Evolutionary conservation across 1,140 invertebrate genomes (phyloP), one percentile per base, ranked within the genome.

Genomic region (Pogonognathellus flavescens): DNA sequence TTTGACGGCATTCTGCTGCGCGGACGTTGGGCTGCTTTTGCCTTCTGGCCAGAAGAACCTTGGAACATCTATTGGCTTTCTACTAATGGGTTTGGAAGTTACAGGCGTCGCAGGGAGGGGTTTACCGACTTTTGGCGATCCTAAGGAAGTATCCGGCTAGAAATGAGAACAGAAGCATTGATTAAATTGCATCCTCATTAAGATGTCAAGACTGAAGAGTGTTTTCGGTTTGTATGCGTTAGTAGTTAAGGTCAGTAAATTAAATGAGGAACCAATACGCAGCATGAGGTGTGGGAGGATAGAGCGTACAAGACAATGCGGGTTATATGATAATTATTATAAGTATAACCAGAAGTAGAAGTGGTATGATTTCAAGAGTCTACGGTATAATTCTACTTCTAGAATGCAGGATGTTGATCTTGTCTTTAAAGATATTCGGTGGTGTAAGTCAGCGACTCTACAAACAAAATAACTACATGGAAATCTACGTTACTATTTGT

Each of bases 31-130:
- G 4, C 80, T 11, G 41, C 41, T 84, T 84, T 86, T 86, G 25
- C 87, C 88, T 82, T 88, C 87, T 31, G 88, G 87, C 41, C 62
- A 87, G 57, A 84, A 88, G 83, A 89, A 89, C 25, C 86, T 86
- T 22, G 88, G 88, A 18, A 89, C 83, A 9, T 76, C 62, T 25
- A 66, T 0, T 13, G 62, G 25, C 20, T 18, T 31, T 31, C 20
- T 66, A 66, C 22, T 14, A 25, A 25, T 20, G 13, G 62, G 0
- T 16, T 18, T 18, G 57, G 16, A 16, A 3, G 59, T 18, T 66
- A 25, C 31, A n/a, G 66, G n/a, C 16, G 70, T 1, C 18, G 22
- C 66, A 41, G 83, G 76, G 0, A 11, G 18, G 50, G 84, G 52
- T 25, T 84, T 80, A 10, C 14, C 31, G 31, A 6, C 6, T 6